Evolutionary conservation across 2,888 invertebrate species (phyloP), one percentile per base, ranked within the genome.

Genomic region (Pheosia tremula): DNA sequence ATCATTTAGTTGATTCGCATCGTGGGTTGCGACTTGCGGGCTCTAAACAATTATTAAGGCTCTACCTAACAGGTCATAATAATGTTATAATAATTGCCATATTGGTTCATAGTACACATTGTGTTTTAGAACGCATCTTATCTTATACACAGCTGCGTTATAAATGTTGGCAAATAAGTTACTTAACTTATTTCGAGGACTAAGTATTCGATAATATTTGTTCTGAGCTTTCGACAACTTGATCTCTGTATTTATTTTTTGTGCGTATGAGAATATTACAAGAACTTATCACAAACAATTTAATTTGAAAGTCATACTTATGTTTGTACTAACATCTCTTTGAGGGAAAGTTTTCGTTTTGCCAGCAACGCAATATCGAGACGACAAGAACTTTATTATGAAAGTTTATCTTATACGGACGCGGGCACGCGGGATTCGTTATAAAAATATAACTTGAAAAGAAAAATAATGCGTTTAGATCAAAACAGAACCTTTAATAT

Each of bases 321-420:
- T 43, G 57, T 67, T 67, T 67, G 61, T 63, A 62, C 57, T 47
- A 57, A 68, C 65, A 70, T 69, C 65, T 69, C 67, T 74, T 69
- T 69, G 67, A 69, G 62, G 53, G 56, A 67, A 77, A 74, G 67
- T 69, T 68, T 72, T 62, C 66, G 60, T 66, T 63, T 68, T 58
- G 71, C 54, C 64, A 62, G 62, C 60, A 62, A 63, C 68, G 59
- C 55, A 64, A 63, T 62, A 62, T 59, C 66, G 56, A 58, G 63
- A 60, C 72, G 70, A 71, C 74, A 74, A 70, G 68, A 77, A 78
- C 74, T 80, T 76, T 81, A 78, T 78, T 73, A 72, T 64, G 58
- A 69, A 81, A 82, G 76, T 80, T 81, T 77, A 72, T 79, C 64
- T 73, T 74, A 69, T 74, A 70, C 66, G 63, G 63, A 67, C 60